phyloP scores from a whole-genome alignment of 2,797 vertebrate genomes.

The Babyrousa celebensis region DNA sequence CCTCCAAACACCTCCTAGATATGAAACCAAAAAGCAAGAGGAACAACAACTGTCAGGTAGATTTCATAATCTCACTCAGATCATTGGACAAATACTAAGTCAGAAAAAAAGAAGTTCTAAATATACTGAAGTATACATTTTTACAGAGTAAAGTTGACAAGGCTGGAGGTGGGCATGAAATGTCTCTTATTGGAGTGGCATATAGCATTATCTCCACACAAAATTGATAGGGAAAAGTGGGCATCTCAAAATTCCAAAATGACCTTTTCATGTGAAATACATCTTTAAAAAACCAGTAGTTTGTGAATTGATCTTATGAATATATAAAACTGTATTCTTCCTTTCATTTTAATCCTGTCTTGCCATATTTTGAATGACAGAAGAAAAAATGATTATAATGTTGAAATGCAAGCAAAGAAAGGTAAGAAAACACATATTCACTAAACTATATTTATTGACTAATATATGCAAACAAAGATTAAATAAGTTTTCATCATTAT shows the following conservation, averaged over 20 bases:
- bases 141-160: conserved; percentile 45
- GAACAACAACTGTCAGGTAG: conserved; percentile 13
- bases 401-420: conserved; percentile 17
- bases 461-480: background rate
- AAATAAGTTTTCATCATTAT: background rate
- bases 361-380: background rate
- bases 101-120: conserved; percentile 49
- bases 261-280: background rate
- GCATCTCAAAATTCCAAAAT: background rate
- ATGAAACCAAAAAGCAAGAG: conserved; percentile 69
- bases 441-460: conserved; percentile 34
- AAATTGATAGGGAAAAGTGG: background rate
- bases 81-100: background rate
- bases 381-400: conserved; percentile 15
- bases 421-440: background rate
- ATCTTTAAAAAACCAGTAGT: background rate
- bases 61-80: conserved; percentile 63
- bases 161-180: background rate
- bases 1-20: conserved; percentile 41
- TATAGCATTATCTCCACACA: background rate
- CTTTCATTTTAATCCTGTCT: conserved; percentile 29
- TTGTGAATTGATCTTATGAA: background rate
- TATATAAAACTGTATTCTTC: background rate
- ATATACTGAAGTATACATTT: background rate
- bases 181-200: background rate